phyloP scores from a whole-genome alignment of 1,140 invertebrate genomes.

The Wasmannia auropunctata region DNA sequence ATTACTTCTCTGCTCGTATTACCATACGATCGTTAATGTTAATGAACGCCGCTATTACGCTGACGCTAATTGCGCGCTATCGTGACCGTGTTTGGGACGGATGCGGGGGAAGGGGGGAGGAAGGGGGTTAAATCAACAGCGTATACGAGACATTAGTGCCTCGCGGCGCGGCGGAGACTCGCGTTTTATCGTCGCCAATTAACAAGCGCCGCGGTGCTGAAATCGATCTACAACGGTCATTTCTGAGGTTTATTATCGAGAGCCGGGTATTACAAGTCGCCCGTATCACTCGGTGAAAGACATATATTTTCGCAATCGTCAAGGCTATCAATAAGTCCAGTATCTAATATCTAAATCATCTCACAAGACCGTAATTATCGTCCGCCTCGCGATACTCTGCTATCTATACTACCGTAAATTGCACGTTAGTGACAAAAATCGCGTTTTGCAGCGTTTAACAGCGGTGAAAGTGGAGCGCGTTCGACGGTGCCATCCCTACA shows the following conservation, averaged over 20 bases:
- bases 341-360: slow-evolving; percentile 26
- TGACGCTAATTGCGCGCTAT: slow-evolving; percentile 45
- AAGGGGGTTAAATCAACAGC: slow-evolving; percentile 33
- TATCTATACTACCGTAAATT: not conserved
- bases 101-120: too few species aligned
- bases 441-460: not conserved
- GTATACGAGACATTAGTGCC: not conserved
- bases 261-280: not conserved
- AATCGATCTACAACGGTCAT: not conserved
- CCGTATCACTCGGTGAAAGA: slow-evolving; percentile 6
- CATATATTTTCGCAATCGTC: slow-evolving; percentile 19
- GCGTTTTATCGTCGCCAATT: slow-evolving; percentile 34
- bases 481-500: not conserved
- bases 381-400: not conserved
- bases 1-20: slow-evolving; percentile 46
- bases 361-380: slow-evolving; percentile 1
- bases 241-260: not conserved
- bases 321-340: slow-evolving; percentile 15
- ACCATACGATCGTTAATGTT: slow-evolving; percentile 56
- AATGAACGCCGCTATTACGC: slow-evolving; percentile 53
- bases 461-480: not conserved
- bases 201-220: not conserved
- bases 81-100: slow-evolving; percentile 38
- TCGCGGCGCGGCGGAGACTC: not conserved
- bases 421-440: not conserved